Percentiles rank a stretch among this genome's conserved stretches.
These are phyloP conservation scores for Nomada hirtipes DNA, from an alignment of 2,888 invertebrate genomes.

Conservation along the genomic window DNA sequence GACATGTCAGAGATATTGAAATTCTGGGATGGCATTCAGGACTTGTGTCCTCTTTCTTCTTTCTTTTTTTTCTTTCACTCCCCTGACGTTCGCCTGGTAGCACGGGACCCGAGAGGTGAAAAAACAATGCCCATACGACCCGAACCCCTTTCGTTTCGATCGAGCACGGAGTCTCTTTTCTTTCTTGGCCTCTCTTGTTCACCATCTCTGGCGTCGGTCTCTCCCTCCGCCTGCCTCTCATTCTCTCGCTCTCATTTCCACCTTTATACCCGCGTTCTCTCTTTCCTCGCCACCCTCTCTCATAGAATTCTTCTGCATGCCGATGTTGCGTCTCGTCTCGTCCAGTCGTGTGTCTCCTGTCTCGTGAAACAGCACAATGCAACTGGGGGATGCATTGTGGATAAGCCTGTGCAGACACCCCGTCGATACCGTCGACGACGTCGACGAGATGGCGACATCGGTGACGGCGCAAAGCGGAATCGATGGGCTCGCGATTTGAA, in stretches of 20 bases:
- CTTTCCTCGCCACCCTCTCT: slow-evolving; percentile 67
- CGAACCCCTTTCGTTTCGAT: slow-evolving; percentile 65
- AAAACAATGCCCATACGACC: slow-evolving; percentile 71
- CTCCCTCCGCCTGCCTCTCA: not conserved
- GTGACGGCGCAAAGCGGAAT: slow-evolving; percentile 2
- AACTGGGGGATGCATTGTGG: slow-evolving; percentile 72
- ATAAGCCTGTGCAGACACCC: slow-evolving; percentile 68
- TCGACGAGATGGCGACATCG: slow-evolving; percentile 31
- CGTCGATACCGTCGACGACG: slow-evolving; percentile 50
- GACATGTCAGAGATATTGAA: slow-evolving; percentile 47
- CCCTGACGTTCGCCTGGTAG: slow-evolving; percentile 34
- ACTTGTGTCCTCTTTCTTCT: slow-evolving; percentile 45
- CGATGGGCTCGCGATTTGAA: not conserved
- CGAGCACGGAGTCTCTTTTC: slow-evolving; percentile 59
- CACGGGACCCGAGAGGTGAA: slow-evolving; percentile 65
- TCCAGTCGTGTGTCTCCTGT: slow-evolving; percentile 56
- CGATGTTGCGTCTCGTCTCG: slow-evolving; percentile 56
- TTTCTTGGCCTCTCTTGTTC: slow-evolving; percentile 58
- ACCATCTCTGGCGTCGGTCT: slow-evolving; percentile 36
- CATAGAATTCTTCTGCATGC: slow-evolving; percentile 75
- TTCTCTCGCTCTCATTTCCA: not conserved
- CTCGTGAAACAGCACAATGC: slow-evolving; percentile 73
- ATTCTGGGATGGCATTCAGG: slow-evolving; percentile 57
- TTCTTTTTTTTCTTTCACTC: not conserved
- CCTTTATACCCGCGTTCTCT: slow-evolving; percentile 40